Conservation (phyloP, 2,797 vertebrate species). For the Delichon dasypus region DNA sequence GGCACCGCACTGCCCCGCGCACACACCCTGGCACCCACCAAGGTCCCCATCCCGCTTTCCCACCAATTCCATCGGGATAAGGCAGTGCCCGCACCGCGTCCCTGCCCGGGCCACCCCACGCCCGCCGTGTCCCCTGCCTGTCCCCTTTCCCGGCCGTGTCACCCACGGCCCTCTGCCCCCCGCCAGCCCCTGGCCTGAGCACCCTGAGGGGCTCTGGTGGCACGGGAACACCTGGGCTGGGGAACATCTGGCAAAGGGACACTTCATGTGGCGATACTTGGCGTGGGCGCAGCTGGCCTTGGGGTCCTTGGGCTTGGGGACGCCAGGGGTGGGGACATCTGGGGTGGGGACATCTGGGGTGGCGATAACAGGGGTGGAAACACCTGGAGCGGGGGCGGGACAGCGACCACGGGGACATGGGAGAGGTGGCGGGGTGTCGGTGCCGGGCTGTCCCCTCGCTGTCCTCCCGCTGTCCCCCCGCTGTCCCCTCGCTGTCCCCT, state of each 20-base stretch:
- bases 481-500: neutral
- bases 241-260: neutral
- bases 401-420: neutral
- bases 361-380: neutral
- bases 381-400: too few relatives aligned
- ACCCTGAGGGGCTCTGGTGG: neutral
- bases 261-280: neutral
- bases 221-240: neutral
- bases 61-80: fast-evolving
- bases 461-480: too few relatives aligned
- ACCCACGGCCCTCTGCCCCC: neutral
- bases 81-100: fast-evolving
- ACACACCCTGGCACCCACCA: neutral
- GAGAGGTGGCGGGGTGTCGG: neutral
- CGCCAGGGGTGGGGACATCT: neutral
- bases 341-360: neutral
- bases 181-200: neutral
- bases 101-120: fast-evolving
- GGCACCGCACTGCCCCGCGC: neutral
- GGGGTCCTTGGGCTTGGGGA: neutral
- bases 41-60: neutral
- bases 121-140: too few relatives aligned
- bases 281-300: neutral
- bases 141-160: neutral
- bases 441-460: neutral